These are phyloP conservation scores for Plutomurus gul DNA, from an alignment of 1,140 invertebrate species.

Conservation along the genomic window DNA sequence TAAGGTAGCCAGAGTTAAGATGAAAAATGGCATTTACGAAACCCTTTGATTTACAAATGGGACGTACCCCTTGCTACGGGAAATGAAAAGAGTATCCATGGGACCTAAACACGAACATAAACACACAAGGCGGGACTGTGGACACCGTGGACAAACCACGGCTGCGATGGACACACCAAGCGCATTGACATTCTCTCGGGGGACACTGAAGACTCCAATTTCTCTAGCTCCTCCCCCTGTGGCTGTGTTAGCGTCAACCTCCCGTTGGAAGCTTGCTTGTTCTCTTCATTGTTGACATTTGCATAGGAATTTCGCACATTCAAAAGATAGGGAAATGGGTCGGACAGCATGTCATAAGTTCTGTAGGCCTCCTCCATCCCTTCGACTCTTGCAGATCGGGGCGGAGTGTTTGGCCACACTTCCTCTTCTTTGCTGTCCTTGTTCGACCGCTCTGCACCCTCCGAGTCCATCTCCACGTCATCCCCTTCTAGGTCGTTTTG, in stretches of 20 bases:
- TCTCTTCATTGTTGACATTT: neutral
- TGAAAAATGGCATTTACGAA: too few species aligned
- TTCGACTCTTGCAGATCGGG: neutral
- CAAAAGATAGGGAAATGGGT: neutral
- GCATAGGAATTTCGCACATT: neutral
- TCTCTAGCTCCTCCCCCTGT: neutral
- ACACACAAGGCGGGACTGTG: neutral
- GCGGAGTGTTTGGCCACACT: neutral
- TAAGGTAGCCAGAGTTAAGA: too few species aligned
- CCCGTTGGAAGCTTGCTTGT: neutral
- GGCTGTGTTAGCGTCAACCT: neutral
- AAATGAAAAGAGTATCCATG: too few species aligned
- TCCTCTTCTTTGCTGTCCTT: neutral
- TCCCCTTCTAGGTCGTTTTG: too few species aligned
- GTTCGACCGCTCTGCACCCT: neutral
- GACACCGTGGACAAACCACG: neutral
- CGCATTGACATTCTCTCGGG: neutral
- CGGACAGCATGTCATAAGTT: neutral
- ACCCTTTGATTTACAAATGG: too few species aligned
- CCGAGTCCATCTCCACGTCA: neutral
- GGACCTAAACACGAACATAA: neutral
- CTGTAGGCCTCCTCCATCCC: neutral
- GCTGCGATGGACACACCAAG: neutral
- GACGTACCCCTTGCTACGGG: too few species aligned
- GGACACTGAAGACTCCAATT: neutral